phyloP scores from a whole-genome alignment of 2,113 vertebrate species.

The Xyrauchen texanus region DNA sequence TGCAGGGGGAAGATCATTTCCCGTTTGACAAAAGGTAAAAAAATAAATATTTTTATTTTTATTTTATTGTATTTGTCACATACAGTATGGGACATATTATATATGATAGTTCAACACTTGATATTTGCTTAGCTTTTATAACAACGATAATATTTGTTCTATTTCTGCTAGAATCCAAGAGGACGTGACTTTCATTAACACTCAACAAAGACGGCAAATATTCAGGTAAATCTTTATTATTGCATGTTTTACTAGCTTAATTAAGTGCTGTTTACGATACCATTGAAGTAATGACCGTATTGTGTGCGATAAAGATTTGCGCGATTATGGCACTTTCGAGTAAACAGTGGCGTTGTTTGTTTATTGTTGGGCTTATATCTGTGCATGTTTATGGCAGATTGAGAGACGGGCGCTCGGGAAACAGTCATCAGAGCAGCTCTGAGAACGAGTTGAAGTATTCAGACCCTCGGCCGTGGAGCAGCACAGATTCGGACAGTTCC shows the following conservation, averaged over 20 bases:
- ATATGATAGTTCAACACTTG: too few relatives aligned
- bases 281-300: not conserved
- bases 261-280: not conserved
- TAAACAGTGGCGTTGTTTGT: not conserved
- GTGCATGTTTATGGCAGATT: slow-evolving; percentile 68
- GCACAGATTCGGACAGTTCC: slow-evolving; percentile 97
- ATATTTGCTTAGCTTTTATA: not conserved
- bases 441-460: slow-evolving; percentile 86
- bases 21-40: slow-evolving; percentile 89
- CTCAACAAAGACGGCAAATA: slow-evolving; percentile 93
- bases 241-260: not conserved
- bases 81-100: too few relatives aligned
- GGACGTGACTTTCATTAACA: slow-evolving; percentile 85
- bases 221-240: slow-evolving; percentile 81
- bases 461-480: slow-evolving; percentile 95
- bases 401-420: slow-evolving; percentile 84
- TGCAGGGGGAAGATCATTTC: slow-evolving; percentile 91
- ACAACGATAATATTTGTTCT: not conserved
- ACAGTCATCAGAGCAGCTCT: slow-evolving; percentile 95
- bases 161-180: slow-evolving; percentile 87
- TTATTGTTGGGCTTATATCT: not conserved
- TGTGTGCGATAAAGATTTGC: too few relatives aligned
- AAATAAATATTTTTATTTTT: too few relatives aligned
- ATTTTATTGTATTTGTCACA: too few relatives aligned
- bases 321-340: too few relatives aligned